Conservation (phyloP, 2,888 invertebrate species). For the Phymatocera aterrima region DNA sequence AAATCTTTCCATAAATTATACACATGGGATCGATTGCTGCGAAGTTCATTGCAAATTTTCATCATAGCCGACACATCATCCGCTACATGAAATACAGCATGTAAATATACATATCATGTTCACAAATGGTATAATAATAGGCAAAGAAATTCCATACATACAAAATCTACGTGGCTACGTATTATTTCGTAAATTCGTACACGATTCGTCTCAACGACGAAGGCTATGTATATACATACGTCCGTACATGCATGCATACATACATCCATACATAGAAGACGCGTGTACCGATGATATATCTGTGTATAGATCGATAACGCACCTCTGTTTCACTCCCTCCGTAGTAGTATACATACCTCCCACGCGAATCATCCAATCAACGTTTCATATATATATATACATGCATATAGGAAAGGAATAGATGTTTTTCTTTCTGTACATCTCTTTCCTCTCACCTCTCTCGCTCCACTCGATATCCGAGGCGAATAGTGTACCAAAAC, state of each 20-base stretch:
- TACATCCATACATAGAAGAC: neutral
- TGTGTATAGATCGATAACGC: constrained; percentile 54
- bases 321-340: no score
- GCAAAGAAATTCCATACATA: no score
- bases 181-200: no score
- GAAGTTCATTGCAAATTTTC: no score
- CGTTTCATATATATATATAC: neutral
- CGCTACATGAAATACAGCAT: no score
- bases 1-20: no score
- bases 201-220: no score
- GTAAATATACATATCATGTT: neutral
- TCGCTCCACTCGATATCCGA: neutral
- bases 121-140: neutral
- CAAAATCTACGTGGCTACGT: no score
- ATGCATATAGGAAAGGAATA: neutral
- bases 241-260: neutral
- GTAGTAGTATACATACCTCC: neutral
- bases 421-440: constrained; percentile 18
- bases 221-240: no score
- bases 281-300: constrained; percentile 47
- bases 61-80: neutral
- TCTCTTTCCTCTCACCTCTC: constrained; percentile 29
- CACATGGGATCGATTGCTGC: no score
- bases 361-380: neutral
- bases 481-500: neutral